phyloP scores from a whole-genome alignment of 2,888 invertebrate genomes.

The Himalopsyche tibetana region DNA sequence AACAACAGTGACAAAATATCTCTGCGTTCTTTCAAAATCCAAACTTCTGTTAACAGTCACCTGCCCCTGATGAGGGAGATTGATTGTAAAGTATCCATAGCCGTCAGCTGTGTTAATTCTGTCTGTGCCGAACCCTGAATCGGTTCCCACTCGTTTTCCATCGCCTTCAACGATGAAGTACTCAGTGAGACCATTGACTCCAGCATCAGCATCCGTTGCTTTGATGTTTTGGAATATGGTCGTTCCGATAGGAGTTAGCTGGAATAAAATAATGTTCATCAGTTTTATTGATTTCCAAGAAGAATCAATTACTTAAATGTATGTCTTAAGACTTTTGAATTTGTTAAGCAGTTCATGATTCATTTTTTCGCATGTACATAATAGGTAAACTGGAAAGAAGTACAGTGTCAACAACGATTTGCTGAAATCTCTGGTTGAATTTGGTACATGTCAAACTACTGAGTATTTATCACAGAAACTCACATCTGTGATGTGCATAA shows the following conservation, averaged over 20 bases:
- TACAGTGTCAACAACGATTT: no score
- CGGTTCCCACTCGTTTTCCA: conserved; percentile 75
- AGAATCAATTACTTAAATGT: neutral
- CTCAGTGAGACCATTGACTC: conserved; percentile 92
- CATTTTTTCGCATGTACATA: no score
- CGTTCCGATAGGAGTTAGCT: conserved; percentile 91
- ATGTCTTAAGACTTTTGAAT: no score
- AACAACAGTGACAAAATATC: conserved; percentile 91
- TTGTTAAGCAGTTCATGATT: no score
- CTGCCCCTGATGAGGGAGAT: conserved; percentile 91
- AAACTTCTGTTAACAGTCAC: conserved; percentile 90
- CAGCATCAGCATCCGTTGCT: conserved; percentile 89
- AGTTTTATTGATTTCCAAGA: neutral
- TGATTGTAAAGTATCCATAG: conserved; percentile 89
- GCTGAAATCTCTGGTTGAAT: no score
- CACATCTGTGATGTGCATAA: no score
- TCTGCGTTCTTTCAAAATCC: conserved; percentile 92
- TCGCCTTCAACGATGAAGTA: conserved; percentile 88
- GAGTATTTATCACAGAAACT: no score
- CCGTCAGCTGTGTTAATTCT: conserved; percentile 85
- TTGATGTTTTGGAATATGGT: conserved; percentile 89
- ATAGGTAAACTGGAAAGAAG: no score
- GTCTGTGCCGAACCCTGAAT: conserved; percentile 77
- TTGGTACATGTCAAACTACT: no score
- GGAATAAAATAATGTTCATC: conserved; percentile 68